phyloP scores from a whole-genome alignment of 1,140 invertebrate species.

The Trachymyrmex septentrionalis region DNA sequence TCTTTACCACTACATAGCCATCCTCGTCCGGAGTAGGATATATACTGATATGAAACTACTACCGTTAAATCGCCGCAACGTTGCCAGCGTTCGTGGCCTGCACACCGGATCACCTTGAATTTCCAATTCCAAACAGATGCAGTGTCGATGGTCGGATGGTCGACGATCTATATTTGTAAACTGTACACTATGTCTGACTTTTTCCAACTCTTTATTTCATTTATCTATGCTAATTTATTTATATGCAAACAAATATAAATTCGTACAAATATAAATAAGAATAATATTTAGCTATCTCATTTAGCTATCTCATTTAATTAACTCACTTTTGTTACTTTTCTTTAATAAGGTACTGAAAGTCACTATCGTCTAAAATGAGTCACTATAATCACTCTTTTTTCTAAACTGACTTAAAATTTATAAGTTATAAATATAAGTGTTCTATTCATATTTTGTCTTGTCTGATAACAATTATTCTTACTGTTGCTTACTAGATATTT shows the following conservation, averaged over 20 bases:
- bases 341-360: too few species aligned
- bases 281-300: background rate
- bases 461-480: too few species aligned
- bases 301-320: background rate
- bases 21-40: background rate
- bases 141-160: background rate
- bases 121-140: constrained; percentile 15
- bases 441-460: too few species aligned
- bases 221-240: background rate
- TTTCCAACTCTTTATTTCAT: background rate
- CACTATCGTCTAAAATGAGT: too few species aligned
- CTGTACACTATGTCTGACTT: background rate
- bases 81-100: constrained; percentile 26
- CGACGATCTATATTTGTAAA: background rate
- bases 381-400: too few species aligned
- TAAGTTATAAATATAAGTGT: too few species aligned
- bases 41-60: constrained; percentile 13
- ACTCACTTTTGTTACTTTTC: too few species aligned
- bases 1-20: constrained; percentile 11
- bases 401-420: too few species aligned
- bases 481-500: too few species aligned
- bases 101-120: constrained; percentile 36
- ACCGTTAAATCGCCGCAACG: constrained; percentile 30
- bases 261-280: background rate
- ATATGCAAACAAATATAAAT: background rate